Percentiles rank a stretch among this genome's conserved stretches.
These are phyloP conservation scores for Argopecten irradians DNA, from an alignment of 1,140 invertebrate genomes.

Conservation along the genomic window DNA sequence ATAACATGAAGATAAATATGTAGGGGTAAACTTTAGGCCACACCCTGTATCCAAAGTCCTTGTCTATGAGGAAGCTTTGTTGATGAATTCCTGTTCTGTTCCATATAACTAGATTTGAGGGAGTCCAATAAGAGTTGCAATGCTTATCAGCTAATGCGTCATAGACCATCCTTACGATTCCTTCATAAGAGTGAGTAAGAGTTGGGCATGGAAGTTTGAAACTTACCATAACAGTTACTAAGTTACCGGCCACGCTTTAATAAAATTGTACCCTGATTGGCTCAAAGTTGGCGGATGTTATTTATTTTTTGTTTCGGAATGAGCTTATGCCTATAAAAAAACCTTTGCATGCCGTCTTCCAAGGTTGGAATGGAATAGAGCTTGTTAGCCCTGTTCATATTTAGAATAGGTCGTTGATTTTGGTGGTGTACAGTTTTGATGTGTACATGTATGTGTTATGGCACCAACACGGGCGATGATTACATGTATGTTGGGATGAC, in stretches of 20 bases:
- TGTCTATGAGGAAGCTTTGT: background rate
- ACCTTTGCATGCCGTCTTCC: background rate
- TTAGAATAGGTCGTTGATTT: background rate
- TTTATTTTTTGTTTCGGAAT: too few species aligned
- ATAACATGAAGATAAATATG: too few species aligned
- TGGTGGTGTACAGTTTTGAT: background rate
- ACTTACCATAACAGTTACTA: background rate
- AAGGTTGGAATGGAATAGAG: slow-evolving; percentile 2
- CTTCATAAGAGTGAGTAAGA: slow-evolving; percentile 52
- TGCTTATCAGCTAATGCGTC: slow-evolving; percentile 26
- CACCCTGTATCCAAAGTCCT: too few species aligned
- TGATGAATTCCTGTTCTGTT: background rate
- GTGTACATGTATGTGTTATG: background rate
- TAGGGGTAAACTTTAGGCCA: too few species aligned
- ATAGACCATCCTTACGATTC: slow-evolving; percentile 48
- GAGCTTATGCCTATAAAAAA: background rate
- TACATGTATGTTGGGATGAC: background rate
- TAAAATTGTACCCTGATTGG: background rate
- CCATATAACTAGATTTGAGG: slow-evolving; percentile 33
- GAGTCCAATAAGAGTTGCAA: slow-evolving; percentile 39
- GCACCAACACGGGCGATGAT: background rate
- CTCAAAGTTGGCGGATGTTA: background rate
- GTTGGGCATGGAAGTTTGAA: background rate
- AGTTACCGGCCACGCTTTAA: slow-evolving; percentile 15
- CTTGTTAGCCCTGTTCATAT: background rate